A percentile compares a stretch with the other conserved stretches of the same genome.
phyloP scores from a whole-genome alignment of 2,113 vertebrate species.

The Rallus limicola region DNA sequence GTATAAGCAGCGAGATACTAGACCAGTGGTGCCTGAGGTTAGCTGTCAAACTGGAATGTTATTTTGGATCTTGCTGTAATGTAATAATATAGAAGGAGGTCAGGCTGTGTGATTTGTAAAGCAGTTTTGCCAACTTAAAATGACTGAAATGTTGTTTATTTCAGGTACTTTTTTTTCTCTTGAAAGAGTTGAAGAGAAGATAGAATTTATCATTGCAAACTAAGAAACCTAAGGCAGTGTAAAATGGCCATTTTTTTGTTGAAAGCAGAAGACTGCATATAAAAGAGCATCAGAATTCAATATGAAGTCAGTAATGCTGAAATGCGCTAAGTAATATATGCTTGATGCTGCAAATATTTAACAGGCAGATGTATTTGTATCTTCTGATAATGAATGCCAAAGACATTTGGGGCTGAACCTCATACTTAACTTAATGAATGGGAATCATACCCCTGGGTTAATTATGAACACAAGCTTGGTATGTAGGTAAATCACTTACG shows the following conservation, averaged over 20 bases:
- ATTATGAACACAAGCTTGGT: neutral
- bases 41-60: constrained; percentile 78
- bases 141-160: constrained; percentile 23
- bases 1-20: constrained; percentile 37
- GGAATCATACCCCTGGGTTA: neutral
- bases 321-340: neutral
- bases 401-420: neutral
- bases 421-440: neutral
- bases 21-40: constrained; percentile 74
- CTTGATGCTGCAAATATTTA: neutral
- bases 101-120: constrained; percentile 79
- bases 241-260: neutral
- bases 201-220: neutral
- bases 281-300: neutral
- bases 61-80: constrained; percentile 78
- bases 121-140: constrained; percentile 40
- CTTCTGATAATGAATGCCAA: neutral
- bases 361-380: neutral
- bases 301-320: neutral
- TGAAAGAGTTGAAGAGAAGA: neutral
- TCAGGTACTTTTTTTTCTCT: neutral
- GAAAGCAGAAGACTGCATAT: neutral
- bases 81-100: constrained; percentile 68
- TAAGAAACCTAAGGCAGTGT: neutral
- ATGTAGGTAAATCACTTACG: neutral